phyloP scores from a whole-genome alignment of 2,888 invertebrate species.

The Habroteleia sp. region DNA sequence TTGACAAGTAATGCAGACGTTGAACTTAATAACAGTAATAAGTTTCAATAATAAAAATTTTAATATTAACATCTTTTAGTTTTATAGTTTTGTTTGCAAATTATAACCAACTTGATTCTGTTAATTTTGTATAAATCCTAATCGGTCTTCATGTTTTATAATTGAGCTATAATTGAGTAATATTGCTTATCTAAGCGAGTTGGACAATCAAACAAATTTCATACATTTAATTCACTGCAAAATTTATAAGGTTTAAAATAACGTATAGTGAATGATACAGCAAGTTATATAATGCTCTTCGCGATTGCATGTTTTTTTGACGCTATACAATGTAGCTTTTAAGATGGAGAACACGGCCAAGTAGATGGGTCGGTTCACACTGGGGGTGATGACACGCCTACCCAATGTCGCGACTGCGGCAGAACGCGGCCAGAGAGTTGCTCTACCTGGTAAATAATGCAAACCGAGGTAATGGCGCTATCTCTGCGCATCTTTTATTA shows the following conservation, averaged over 20 bases:
- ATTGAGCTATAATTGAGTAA: constrained; percentile 12
- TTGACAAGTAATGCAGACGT: constrained; percentile 19
- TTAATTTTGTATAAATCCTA: no score
- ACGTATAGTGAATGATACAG: constrained; percentile 40
- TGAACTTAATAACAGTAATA: no score
- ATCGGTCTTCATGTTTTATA: constrained; percentile 27
- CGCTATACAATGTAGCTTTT: constrained; percentile 51
- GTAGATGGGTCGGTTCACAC: constrained; percentile 64
- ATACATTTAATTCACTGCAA: constrained; percentile 30
- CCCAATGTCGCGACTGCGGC: constrained; percentile 77
- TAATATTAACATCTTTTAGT: constrained; percentile 21
- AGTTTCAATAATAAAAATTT: constrained; percentile 9
- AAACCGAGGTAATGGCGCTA: constrained; percentile 81
- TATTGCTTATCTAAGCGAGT: constrained; percentile 22
- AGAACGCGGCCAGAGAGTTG: constrained; percentile 78
- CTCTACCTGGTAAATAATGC: constrained; percentile 80
- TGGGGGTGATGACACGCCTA: constrained; percentile 75
- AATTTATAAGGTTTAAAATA: constrained; percentile 52
- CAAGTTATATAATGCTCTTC: constrained; percentile 36
- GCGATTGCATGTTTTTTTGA: constrained; percentile 46
- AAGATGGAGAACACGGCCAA: constrained; percentile 64
- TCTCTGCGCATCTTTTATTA: constrained; percentile 82
- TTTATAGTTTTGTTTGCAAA: no score
- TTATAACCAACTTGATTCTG: no score
- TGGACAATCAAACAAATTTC: constrained; percentile 23